These are phyloP conservation scores for Trichogramma evanescens DNA, from an alignment of 2,888 invertebrate genomes.

Conservation along the genomic window DNA sequence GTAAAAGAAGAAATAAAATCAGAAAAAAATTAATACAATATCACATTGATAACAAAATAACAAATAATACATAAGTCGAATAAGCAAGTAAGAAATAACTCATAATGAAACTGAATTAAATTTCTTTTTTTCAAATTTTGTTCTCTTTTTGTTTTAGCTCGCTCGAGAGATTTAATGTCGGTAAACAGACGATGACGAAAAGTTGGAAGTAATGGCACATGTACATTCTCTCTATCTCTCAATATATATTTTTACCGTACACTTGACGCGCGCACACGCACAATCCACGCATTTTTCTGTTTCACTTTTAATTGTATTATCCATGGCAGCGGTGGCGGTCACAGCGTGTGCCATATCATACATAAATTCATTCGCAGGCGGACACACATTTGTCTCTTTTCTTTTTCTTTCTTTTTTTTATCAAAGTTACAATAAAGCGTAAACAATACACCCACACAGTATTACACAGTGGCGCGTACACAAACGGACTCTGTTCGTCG, in stretches of 20 bases:
- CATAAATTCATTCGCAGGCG: too few species aligned
- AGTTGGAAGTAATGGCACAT: constrained; percentile 15
- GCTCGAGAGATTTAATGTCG: neutral
- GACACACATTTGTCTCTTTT: too few species aligned
- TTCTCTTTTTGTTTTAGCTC: too few species aligned
- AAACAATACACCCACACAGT: too few species aligned
- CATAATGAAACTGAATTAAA: neutral
- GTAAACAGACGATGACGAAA: constrained; percentile 17
- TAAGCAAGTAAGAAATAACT: neutral
- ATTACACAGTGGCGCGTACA: too few species aligned
- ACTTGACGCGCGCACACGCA: too few species aligned
- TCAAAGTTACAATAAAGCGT: neutral
- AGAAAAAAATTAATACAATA: neutral
- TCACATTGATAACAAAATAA: neutral
- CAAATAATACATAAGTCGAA: neutral
- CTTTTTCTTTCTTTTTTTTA: too few species aligned
- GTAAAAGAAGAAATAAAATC: neutral
- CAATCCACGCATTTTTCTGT: too few species aligned
- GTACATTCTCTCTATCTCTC: neutral
- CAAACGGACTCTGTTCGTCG: neutral
- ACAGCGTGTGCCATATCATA: too few species aligned
- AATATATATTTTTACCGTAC: neutral
- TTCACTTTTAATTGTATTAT: too few species aligned
- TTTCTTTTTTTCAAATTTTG: neutral
- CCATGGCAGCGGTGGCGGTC: too few species aligned